Evolutionary conservation across 2,113 vertebrate genomes (phyloP).

Genomic region (Asarcornis scutulata): DNA sequence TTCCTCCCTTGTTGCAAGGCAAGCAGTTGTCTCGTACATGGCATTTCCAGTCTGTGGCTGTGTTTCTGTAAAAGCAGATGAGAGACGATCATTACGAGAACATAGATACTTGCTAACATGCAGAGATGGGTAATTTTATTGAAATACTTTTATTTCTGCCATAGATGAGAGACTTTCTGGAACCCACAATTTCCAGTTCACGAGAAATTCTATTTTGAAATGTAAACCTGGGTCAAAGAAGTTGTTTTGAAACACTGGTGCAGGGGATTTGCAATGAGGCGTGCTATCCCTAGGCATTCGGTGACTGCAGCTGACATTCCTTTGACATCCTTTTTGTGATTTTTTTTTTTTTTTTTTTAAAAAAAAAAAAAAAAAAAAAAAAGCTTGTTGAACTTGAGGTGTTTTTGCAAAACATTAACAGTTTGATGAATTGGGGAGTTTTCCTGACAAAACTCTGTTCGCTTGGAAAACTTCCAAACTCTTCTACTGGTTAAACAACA

Average conservation of each 20-base stretch:
- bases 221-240: neutral
- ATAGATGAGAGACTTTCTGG: neutral
- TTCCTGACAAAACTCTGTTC: constrained; percentile 39
- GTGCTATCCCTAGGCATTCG: neutral
- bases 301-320: neutral
- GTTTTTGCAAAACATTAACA: neutral
- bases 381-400: neutral
- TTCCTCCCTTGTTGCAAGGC: neutral
- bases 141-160: neutral
- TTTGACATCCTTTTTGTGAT: neutral
- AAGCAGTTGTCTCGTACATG: rapidly evolving
- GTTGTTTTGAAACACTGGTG: neutral
- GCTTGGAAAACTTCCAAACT: constrained; percentile 39
- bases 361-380: too few species aligned
- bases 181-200: neutral
- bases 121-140: neutral
- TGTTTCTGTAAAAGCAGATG: neutral
- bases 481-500: constrained; percentile 54
- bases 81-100: neutral
- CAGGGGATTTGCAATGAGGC: neutral
- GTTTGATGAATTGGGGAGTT: constrained; percentile 29
- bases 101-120: neutral
- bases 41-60: neutral
- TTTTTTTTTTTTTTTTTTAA: too few species aligned
- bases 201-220: neutral